Evolutionary conservation across 2,888 invertebrate genomes (phyloP).

Genomic region (Cephus rjabovi): DNA sequence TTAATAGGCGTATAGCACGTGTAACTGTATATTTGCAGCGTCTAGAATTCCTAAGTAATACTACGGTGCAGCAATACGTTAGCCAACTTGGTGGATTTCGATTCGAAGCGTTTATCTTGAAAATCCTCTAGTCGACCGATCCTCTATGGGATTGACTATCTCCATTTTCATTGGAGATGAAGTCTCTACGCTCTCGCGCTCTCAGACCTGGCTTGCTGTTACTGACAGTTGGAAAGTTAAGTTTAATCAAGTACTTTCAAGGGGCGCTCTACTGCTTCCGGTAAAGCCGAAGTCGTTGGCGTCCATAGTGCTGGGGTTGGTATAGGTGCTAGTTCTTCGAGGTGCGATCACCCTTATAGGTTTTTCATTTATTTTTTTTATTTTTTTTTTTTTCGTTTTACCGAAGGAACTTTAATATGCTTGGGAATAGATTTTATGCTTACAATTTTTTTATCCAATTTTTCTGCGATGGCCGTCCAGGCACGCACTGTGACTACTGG

Average conservation of each 20-base stretch:
- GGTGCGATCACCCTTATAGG: not conserved
- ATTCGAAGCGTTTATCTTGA: not conserved
- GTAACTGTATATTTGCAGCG: not conserved
- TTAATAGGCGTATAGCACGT: not conserved
- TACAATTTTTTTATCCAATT: not conserved
- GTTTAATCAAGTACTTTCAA: slow-evolving; percentile 6
- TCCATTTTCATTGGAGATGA: not conserved
- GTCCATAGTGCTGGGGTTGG: not conserved
- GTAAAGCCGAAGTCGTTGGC: not conserved
- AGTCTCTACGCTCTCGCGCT: not conserved
- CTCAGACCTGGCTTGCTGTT: not conserved
- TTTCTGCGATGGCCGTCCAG: not conserved
- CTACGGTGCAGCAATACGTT: not conserved
- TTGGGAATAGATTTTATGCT: not conserved
- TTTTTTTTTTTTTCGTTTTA: not conserved
- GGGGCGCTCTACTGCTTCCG: not conserved
- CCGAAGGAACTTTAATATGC: not conserved
- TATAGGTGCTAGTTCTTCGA: not conserved
- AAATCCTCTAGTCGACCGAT: not conserved
- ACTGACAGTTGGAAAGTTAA: slow-evolving; percentile 7
- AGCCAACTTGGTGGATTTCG: not conserved
- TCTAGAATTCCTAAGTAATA: not conserved
- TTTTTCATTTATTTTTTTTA: not conserved
- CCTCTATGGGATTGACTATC: not conserved
- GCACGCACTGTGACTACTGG: not conserved